A percentile compares a stretch with the other conserved stretches of the same genome.
phyloP scores from a whole-genome alignment of 2,113 vertebrate species.

The Tenebrosternarchus preto region DNA sequence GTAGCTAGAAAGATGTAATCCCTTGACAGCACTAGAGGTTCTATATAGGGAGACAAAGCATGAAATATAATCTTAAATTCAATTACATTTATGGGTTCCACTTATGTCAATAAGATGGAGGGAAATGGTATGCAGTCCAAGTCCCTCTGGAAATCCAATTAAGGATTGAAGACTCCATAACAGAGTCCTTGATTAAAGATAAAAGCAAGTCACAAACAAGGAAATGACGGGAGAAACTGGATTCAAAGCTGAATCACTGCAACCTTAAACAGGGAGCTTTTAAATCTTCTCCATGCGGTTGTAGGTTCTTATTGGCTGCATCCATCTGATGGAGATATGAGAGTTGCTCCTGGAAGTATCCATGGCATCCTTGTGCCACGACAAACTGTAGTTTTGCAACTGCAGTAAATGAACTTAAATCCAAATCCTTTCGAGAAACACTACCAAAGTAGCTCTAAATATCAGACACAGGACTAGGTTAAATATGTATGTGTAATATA shows the following conservation, averaged over 20 bases:
- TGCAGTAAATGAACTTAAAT: neutral
- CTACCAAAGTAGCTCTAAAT: neutral
- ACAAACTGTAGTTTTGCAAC: no score
- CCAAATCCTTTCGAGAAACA: neutral
- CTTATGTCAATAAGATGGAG: constrained; percentile 23
- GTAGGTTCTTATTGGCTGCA: neutral
- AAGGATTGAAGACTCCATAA: neutral
- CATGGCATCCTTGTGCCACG: neutral
- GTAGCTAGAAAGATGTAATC: constrained; percentile 25
- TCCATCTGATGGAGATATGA: neutral
- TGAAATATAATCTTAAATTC: constrained; percentile 26
- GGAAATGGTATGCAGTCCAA: neutral
- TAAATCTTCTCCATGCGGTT: neutral
- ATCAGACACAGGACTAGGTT: no score
- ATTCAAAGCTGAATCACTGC: neutral
- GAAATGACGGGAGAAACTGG: neutral
- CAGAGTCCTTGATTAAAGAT: constrained; percentile 12
- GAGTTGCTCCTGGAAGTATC: neutral
- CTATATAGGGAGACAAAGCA: constrained; percentile 28
- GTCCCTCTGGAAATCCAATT: constrained; percentile 10
- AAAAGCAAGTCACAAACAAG: constrained; percentile 19
- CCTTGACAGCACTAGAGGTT: constrained; percentile 4
- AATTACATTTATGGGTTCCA: constrained; percentile 9
- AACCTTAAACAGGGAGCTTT: neutral
- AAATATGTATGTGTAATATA: no score